Base-by-base conservation (phyloP, 1,140 invertebrate genomes). In the Brachystomella parvula region DNA sequence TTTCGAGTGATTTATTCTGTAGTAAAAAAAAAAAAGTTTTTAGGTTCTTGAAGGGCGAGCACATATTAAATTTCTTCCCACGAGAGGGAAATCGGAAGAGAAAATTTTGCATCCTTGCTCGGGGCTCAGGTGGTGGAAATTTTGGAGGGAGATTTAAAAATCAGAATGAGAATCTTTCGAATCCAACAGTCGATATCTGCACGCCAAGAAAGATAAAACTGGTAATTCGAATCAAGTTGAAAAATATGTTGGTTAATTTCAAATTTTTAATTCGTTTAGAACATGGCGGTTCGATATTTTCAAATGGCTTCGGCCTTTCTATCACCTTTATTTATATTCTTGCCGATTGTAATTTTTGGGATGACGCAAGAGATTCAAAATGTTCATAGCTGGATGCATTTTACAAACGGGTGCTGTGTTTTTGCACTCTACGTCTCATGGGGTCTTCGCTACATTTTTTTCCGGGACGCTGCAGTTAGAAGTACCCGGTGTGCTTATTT, bases 381-480 rank as follows among this genome's bases (percentile, higher is more conserved):
- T 24, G 49, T 53, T 9, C 49, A 53, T 24, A 24, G 49, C 24
- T 53, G 49, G 49, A 53, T 24, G 49, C 49, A 53, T 26, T 53
- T 53, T 53, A 15, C 49, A 24, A 53, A 53, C 49, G 49, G 49
- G 24, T 53, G 49, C 21, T 53, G 49, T 24, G 49, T 53, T 15
- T 53, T 53, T 24, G 49, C 49, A 53, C 49, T 53, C 24, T 53
- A 53, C 49, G 24, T 26, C 12, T 53, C 49, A 53, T 53, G 49
- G 49, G 49, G 49, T 17, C 49, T 53, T 26, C 49, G 49, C 6
- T 53, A 53, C 49, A 26, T 53, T 26, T 26, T 53, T 6, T 15
- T 53, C 24, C 49, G 49, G 6, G 49, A 26, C 49, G 49, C 12
- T 12, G 15, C 6, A 12, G 24, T 53, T 6, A 24, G 49, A 6